These are phyloP conservation scores for Nymphalis polychloros DNA, from an alignment of 2,888 invertebrate genomes.

Conservation along the genomic window DNA sequence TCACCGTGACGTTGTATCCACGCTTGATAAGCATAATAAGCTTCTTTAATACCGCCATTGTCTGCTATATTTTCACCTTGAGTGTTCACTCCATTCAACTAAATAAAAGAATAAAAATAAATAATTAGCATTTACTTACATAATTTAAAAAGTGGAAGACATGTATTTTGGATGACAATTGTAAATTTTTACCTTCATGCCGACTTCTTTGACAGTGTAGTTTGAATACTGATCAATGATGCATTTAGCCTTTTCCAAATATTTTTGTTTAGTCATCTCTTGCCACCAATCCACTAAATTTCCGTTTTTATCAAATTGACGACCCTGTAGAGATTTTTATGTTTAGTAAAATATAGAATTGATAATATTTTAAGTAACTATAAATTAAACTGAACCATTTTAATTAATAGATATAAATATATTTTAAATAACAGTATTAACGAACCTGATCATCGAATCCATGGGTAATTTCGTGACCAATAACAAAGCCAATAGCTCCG, in stretches of 20 bases:
- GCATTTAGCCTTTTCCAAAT: slow-evolving; percentile 92
- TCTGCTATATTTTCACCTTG: slow-evolving; percentile 98
- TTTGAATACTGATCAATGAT: slow-evolving; percentile 97
- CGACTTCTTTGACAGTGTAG: slow-evolving; percentile 90
- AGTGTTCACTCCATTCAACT: slow-evolving; percentile 95
- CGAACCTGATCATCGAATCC: slow-evolving; percentile 90
- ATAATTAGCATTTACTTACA: background rate
- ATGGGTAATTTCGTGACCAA: slow-evolving; percentile 96
- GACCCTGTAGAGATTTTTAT: slow-evolving; percentile 77
- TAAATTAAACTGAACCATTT: too few relatives aligned
- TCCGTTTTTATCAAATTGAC: slow-evolving; percentile 95
- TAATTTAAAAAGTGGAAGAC: background rate
- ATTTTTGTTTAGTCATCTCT: slow-evolving; percentile 89
- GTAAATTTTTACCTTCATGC: slow-evolving; percentile 82
- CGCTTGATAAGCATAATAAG: slow-evolving; percentile 90
- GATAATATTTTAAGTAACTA: too few relatives aligned
- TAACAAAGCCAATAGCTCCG: slow-evolving; percentile 94
- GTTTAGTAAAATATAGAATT: too few relatives aligned
- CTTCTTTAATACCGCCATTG: slow-evolving; percentile 95
- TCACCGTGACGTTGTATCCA: slow-evolving; percentile 86
- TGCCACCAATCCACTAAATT: slow-evolving; percentile 97
- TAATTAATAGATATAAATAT: too few relatives aligned
- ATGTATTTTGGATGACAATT: background rate
- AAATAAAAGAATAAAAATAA: slow-evolving; percentile 41
- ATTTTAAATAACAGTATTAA: background rate